phyloP scores from a whole-genome alignment of 2,888 invertebrate genomes.

The Drosophila mimica region DNA sequence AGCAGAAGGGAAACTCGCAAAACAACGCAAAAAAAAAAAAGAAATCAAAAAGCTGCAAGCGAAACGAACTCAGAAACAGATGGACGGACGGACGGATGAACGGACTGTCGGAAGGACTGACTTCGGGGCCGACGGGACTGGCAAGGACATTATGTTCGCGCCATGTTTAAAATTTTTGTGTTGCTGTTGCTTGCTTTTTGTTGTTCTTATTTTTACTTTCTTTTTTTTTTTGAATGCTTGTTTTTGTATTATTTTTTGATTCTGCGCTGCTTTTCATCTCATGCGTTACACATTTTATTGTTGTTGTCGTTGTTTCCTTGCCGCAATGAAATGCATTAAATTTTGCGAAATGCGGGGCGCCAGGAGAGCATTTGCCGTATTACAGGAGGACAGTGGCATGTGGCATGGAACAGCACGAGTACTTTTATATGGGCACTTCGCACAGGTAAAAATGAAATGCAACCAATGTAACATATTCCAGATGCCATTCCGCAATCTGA shows the following conservation, averaged over 20 bases:
- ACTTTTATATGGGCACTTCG: conserved; percentile 21
- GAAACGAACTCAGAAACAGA: conserved; percentile 27
- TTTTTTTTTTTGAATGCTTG: conserved; percentile 38
- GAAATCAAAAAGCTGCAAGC: conserved; percentile 36
- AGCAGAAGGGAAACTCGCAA: conserved; percentile 75
- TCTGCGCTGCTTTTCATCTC: conserved; percentile 75
- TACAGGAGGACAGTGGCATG: conserved; percentile 1
- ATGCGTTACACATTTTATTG: conserved; percentile 76
- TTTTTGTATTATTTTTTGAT: conserved; percentile 40
- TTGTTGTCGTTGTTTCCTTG: conserved; percentile 43
- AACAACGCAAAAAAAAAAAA: conserved; percentile 52
- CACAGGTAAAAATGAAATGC: conserved; percentile 56
- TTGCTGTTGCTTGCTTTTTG: conserved; percentile 48
- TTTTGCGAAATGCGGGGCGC: conserved; percentile 76
- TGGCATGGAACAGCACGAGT: conserved; percentile 13
- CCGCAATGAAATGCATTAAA: conserved; percentile 72
- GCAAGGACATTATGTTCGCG: conserved; percentile 84
- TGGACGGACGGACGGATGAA: conserved; percentile 5
- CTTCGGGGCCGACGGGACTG: conserved; percentile 39
- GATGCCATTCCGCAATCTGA: conserved; percentile 46
- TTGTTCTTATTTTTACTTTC: conserved; percentile 49
- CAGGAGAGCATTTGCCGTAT: conserved; percentile 36
- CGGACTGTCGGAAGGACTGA: conserved; percentile 18
- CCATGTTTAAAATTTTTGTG: conserved; percentile 80
- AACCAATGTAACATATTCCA: conserved; percentile 56